Conservation (phyloP, 2,888 invertebrate species). For the Orthonychiurus folsomi region DNA sequence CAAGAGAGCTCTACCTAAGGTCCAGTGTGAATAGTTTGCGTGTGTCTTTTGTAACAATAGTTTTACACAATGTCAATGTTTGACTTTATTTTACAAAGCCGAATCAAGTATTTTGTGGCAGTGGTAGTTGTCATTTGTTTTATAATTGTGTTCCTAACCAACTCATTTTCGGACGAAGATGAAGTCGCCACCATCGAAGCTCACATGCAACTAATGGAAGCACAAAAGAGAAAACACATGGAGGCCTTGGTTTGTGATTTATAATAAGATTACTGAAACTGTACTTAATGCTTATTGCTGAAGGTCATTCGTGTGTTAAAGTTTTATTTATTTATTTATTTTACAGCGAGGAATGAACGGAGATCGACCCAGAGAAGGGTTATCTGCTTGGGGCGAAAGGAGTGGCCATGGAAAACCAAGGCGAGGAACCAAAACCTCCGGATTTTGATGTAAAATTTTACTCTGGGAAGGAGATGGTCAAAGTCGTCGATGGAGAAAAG, state of each 20-base stretch:
- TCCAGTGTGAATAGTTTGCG: no score
- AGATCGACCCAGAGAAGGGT: no score
- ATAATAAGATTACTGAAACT: no score
- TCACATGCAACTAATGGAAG: neutral
- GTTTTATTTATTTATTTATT: no score
- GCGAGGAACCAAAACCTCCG: constrained; percentile 8
- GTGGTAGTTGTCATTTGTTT: neutral
- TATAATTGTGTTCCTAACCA: constrained; percentile 2
- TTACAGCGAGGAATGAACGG: no score
- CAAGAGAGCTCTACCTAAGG: no score
- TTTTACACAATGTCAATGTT: no score
- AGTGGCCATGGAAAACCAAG: neutral
- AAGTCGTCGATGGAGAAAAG: constrained; percentile 30
- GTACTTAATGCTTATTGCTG: no score
- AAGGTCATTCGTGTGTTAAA: no score
- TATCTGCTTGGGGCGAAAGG: no score
- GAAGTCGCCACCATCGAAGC: neutral
- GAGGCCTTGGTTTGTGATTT: neutral
- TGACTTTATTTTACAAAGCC: constrained; percentile 5
- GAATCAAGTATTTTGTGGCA: constrained; percentile 2
- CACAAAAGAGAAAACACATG: neutral
- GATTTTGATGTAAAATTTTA: constrained; percentile 32
- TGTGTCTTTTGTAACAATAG: no score
- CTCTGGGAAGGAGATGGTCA: constrained; percentile 35
- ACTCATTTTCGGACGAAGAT: constrained; percentile 2